Evolutionary conservation across 2,797 vertebrate genomes (phyloP).

Genomic region (Xenentodon cancila): DNA sequence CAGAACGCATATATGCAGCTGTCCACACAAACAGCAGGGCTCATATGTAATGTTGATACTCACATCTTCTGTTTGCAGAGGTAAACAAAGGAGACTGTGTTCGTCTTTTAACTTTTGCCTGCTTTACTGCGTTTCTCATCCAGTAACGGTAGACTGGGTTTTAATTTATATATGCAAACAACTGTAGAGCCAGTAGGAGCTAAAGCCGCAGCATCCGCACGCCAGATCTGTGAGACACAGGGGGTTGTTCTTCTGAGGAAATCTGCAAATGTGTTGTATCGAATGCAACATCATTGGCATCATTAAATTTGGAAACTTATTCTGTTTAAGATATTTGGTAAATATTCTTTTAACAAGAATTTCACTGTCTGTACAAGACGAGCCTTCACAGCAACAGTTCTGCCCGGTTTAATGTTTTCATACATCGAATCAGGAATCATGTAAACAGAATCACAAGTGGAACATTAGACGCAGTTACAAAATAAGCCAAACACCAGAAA

Average conservation of each 20-base stretch:
- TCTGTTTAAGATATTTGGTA: neutral
- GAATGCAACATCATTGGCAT: too few species aligned
- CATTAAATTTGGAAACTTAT: too few species aligned
- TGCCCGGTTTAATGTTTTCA: conserved; percentile 28
- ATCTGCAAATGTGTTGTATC: too few species aligned
- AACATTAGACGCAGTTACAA: conserved; percentile 32
- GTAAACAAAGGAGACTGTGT: conserved; percentile 26
- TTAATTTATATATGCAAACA: conserved; percentile 54
- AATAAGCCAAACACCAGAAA: conserved; percentile 22
- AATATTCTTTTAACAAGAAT: conserved; percentile 11
- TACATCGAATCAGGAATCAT: conserved; percentile 18
- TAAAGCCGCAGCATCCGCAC: too few species aligned
- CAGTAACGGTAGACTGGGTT: conserved; percentile 47
- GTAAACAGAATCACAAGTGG: conserved; percentile 14
- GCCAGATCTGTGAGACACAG: too few species aligned
- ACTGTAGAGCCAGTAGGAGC: conserved; percentile 1
- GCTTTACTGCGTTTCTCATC: conserved; percentile 37
- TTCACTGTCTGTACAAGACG: neutral
- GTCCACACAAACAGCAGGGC: conserved; percentile 40
- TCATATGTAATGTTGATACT: conserved; percentile 23
- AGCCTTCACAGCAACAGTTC: neutral
- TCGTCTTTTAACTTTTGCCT: conserved; percentile 26
- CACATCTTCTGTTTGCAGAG: conserved; percentile 22
- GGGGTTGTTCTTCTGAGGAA: too few species aligned
- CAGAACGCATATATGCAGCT: neutral